Base-by-base conservation (phyloP, 2,113 vertebrate genomes). In the Cheilinus undulatus region DNA sequence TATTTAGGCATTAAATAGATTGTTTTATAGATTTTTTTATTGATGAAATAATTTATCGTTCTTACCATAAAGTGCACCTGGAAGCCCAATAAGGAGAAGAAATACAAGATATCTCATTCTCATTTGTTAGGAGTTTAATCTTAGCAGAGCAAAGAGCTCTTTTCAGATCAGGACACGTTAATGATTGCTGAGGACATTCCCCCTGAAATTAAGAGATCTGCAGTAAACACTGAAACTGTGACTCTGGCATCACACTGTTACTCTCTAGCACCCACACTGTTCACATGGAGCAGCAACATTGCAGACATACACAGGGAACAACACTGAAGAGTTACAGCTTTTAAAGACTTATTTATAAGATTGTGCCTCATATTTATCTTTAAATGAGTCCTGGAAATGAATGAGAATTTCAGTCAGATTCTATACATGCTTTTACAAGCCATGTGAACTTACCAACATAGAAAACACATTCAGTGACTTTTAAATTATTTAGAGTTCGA, bases 161-260 rank as follows among this genome's bases (percentile, higher is more conserved):
- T 36, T 30, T 66, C 4, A 57, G 9, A 54, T 43, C 56, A 30
- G 34, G 36, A 0, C 7, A 6, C 20, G 80, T 84, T 77, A 87
- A 87, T 79, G 7, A 88, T 85, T 86, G 42, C 14, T 36, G 1
- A 46, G 24, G 12, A 12, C 15, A 30, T 32, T 61, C 45, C 30
- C 22, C 48, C 28, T 2, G 58, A 51, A 45, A 45, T 60, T 34
- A 46, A 12, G 28, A 53, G 49, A 71, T 4, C 7, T 12, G 20
- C 45, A 57, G 54, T 26, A 40, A 65, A 60, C 51, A 63, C 13
- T n/a, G 9, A 32, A 32, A 32, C 30, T 32, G 30, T 9, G 9
- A 9, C 30, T 32, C 6, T 38, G 7, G 63, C 22, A 32, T 32
- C 30, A 32, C 22, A 7, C 14, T 14, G 23, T 23, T 17, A 5